A percentile compares a stretch with the other conserved stretches of the same genome.
Conservation (phyloP, 2,113 vertebrate species). For the Syngnathus scovelli region DNA sequence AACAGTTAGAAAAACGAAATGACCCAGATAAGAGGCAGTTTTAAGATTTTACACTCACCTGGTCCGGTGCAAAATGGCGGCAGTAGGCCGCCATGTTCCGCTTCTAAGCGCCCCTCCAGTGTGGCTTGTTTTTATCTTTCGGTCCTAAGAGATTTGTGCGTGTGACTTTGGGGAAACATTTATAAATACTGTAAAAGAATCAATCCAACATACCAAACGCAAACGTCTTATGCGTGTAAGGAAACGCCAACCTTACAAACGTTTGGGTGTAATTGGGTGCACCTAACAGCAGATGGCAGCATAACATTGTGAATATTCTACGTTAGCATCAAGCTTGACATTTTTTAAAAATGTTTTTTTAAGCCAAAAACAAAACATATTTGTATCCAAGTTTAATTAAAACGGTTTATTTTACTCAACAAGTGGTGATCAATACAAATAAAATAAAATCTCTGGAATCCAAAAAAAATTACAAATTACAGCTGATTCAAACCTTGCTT, state of each 20-base stretch:
- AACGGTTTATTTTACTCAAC: slow-evolving; percentile 66
- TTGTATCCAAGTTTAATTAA: slow-evolving; percentile 53
- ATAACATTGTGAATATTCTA: slow-evolving; percentile 8
- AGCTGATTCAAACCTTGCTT: slow-evolving; percentile 44
- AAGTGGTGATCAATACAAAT: slow-evolving; percentile 65
- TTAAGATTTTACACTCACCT: no score
- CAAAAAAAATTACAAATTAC: slow-evolving; percentile 55
- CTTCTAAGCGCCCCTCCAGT: no score
- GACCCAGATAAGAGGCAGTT: no score
- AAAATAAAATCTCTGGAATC: slow-evolving; percentile 60
- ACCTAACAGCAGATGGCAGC: slow-evolving; percentile 50
- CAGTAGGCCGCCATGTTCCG: no score
- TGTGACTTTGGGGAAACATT: no score
- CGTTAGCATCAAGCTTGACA: neutral
- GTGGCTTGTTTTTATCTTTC: no score
- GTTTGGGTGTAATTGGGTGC: neutral
- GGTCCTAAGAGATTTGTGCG: no score
- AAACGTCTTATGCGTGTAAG: no score
- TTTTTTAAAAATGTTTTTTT: neutral
- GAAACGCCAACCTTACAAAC: neutral
- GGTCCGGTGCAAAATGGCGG: no score
- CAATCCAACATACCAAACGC: no score
- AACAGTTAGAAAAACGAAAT: no score
- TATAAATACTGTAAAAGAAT: no score
- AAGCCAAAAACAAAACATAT: neutral